Evolutionary conservation across 2,888 invertebrate genomes (phyloP).

Genomic region (Cephus pygmeus): DNA sequence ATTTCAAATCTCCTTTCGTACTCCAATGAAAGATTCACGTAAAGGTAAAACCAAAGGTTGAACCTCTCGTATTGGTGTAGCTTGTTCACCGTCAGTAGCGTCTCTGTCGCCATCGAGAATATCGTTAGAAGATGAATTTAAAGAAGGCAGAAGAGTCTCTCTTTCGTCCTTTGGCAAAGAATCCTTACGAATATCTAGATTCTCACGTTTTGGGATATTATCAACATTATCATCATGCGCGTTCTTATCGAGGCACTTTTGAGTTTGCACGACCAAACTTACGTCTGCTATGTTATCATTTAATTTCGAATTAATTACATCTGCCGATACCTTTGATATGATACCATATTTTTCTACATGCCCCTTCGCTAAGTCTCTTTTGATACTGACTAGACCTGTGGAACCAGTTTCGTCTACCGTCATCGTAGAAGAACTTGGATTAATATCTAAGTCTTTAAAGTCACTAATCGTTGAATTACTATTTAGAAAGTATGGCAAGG

Average conservation of each 20-base stretch:
- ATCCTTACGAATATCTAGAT: slow-evolving; percentile 9
- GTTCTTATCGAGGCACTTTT: slow-evolving; percentile 1
- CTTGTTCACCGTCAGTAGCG: slow-evolving; percentile 6
- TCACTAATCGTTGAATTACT: slow-evolving; percentile 8
- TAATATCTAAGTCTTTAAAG: not conserved
- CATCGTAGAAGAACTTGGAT: not conserved
- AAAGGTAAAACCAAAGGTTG: slow-evolving; percentile 34
- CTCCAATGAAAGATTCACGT: slow-evolving; percentile 40
- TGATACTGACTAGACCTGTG: slow-evolving; percentile 11
- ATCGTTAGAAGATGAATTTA: slow-evolving; percentile 2
- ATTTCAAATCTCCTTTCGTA: slow-evolving; percentile 34
- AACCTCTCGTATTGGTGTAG: slow-evolving; percentile 7
- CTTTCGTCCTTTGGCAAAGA: not conserved
- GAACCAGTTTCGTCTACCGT: slow-evolving; percentile 2
- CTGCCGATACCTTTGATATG: not conserved
- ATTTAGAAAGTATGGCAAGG: slow-evolving; percentile 20
- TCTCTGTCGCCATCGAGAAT: not conserved
- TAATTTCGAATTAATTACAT: not conserved
- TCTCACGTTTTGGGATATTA: slow-evolving; percentile 5
- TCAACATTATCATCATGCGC: not conserved
- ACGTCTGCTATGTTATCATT: not conserved
- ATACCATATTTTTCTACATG: not conserved
- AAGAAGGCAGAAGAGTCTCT: slow-evolving; percentile 1
- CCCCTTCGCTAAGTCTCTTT: slow-evolving; percentile 5
- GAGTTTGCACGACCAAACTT: not conserved